phyloP scores from a whole-genome alignment of 2,797 vertebrate genomes.

The Eidolon dupreanum region DNA sequence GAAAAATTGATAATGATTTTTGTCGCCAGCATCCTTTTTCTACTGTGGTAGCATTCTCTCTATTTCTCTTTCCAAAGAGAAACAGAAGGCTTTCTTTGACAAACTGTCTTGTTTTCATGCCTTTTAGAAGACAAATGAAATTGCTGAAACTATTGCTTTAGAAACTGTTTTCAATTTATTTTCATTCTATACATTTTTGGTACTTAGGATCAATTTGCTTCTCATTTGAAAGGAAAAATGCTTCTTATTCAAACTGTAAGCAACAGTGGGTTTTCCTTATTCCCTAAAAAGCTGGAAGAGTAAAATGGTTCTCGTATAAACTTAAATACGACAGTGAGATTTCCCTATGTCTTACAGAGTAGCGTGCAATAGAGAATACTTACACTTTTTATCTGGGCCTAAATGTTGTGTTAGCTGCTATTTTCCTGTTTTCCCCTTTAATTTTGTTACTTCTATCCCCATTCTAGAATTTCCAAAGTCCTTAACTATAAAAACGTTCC shows the following conservation, averaged over 20 bases:
- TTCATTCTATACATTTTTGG: background rate
- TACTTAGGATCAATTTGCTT: conserved; percentile 59
- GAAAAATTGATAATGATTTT: conserved; percentile 59
- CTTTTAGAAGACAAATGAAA: conserved; percentile 57
- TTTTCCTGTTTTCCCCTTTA: background rate
- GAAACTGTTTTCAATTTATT: conserved; percentile 40
- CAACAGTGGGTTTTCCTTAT: background rate
- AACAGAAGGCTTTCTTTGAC: conserved; percentile 1
- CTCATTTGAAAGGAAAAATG: conserved; percentile 36
- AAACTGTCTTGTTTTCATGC: conserved; percentile 35
- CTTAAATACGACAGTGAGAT: background rate
- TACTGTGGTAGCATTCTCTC: background rate
- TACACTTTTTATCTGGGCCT: background rate
- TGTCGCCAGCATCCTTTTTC: background rate
- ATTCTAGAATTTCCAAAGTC: background rate
- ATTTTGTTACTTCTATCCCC: background rate
- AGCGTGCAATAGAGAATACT: background rate
- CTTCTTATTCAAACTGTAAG: conserved; percentile 10
- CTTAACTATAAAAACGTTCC: background rate
- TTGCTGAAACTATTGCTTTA: background rate
- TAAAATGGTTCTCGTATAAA: conserved; percentile 4
- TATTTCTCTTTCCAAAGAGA: background rate
- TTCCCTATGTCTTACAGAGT: background rate
- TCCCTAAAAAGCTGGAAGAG: conserved; percentile 10
- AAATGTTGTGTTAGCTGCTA: background rate